Percentiles rank a stretch among this genome's conserved stretches.
Conservation (phyloP, 2,113 vertebrate genomes). For the Alligator sinensis region DNA sequence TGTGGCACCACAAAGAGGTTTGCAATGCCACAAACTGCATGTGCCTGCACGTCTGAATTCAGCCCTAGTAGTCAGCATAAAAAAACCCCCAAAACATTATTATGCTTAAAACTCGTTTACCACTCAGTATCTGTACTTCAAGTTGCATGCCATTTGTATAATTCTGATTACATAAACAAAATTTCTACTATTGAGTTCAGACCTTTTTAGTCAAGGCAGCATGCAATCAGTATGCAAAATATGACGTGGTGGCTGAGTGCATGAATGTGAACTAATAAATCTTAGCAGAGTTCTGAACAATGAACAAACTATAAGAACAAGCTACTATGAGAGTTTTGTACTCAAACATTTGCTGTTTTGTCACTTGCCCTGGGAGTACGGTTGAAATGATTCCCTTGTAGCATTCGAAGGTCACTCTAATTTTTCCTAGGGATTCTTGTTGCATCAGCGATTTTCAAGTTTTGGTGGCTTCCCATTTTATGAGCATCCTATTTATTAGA, state of each 20-base stretch:
- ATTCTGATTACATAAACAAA: not conserved
- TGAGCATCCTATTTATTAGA: too few relatives aligned
- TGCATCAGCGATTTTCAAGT: not conserved
- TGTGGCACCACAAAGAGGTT: too few relatives aligned
- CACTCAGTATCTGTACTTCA: not conserved
- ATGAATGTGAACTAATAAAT: not conserved
- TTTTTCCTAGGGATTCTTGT: not conserved
- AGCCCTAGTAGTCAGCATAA: too few relatives aligned
- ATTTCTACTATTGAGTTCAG: not conserved
- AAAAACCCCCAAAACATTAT: too few relatives aligned
- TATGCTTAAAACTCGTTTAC: too few relatives aligned
- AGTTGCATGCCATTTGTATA: not conserved
- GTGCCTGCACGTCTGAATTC: too few relatives aligned
- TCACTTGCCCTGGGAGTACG: not conserved
- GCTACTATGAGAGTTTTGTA: slow-evolving; percentile 1
- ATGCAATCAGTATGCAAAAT: not conserved
- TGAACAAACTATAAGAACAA: not conserved
- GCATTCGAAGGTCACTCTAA: not conserved
- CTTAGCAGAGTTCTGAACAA: not conserved
- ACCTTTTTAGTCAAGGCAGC: not conserved
- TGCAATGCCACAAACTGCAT: too few relatives aligned
- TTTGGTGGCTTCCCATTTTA: not conserved
- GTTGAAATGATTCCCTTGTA: not conserved
- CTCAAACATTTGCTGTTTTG: not conserved
- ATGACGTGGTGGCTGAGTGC: not conserved